These are phyloP conservation scores for Stenoptilia bipunctidactyla DNA, from an alignment of 2,888 invertebrate genomes.

Conservation along the genomic window DNA sequence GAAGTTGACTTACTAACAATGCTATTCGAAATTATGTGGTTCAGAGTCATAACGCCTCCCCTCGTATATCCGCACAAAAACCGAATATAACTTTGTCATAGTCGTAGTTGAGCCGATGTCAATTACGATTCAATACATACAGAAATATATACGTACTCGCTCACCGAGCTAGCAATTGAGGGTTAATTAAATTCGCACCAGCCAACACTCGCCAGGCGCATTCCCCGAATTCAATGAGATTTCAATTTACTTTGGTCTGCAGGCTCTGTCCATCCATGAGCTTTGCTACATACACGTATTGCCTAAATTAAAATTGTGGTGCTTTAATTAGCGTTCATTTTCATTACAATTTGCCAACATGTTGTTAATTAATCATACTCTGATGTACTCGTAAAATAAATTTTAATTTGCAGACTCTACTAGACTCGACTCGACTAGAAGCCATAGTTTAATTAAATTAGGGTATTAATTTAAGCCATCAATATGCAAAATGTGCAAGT, in stretches of 20 bases:
- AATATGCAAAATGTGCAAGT: too few relatives aligned
- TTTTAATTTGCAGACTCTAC: background rate
- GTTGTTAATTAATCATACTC: too few relatives aligned
- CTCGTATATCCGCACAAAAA: slow-evolving; percentile 2
- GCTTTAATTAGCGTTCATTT: slow-evolving; percentile 13
- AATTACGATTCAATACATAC: background rate
- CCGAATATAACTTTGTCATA: background rate
- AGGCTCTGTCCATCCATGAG: slow-evolving; percentile 29
- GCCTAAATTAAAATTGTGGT: slow-evolving; percentile 27
- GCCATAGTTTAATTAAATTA: too few relatives aligned
- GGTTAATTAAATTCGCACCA: slow-evolving; percentile 71
- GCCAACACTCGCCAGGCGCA: slow-evolving; percentile 58
- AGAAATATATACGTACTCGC: slow-evolving; percentile 23
- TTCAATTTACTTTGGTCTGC: slow-evolving; percentile 65
- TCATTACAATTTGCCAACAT: slow-evolving; percentile 1
- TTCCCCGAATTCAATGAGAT: slow-evolving; percentile 69
- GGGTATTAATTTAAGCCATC: too few relatives aligned
- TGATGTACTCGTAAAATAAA: background rate
- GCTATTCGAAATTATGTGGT: too few relatives aligned
- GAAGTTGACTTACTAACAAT: too few relatives aligned
- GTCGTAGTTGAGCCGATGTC: background rate
- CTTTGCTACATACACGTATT: slow-evolving; percentile 36
- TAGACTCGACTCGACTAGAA: too few relatives aligned
- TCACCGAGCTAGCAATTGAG: slow-evolving; percentile 48
- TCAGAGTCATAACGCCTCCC: too few relatives aligned